Evolutionary conservation across 2,888 invertebrate genomes (phyloP).

Genomic region (Pomacea canaliculata): DNA sequence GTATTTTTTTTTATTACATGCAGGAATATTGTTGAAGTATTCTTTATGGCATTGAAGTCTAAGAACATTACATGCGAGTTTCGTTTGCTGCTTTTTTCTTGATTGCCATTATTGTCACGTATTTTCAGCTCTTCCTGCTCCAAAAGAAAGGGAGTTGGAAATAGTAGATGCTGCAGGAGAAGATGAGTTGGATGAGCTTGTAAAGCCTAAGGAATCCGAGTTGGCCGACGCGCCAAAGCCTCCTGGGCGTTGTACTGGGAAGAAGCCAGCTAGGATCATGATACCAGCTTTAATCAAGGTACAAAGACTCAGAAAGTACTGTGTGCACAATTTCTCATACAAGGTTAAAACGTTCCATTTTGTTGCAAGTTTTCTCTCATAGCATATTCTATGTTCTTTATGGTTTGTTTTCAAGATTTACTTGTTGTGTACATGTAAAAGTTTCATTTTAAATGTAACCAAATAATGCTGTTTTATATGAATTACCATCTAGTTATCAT

Average conservation of each 20-base stretch:
- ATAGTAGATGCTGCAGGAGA: not conserved
- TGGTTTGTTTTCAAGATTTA: too few relatives aligned
- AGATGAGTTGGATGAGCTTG: not conserved
- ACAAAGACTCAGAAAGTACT: not conserved
- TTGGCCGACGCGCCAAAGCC: not conserved
- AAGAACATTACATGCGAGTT: not conserved
- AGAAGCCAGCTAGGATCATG: not conserved
- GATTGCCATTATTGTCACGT: not conserved
- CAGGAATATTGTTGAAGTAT: too few relatives aligned
- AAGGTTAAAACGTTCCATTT: too few relatives aligned
- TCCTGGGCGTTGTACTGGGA: not conserved
- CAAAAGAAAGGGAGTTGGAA: not conserved
- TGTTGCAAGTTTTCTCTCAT: too few relatives aligned
- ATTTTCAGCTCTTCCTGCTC: not conserved
- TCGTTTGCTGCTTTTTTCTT: not conserved
- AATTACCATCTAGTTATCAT: too few relatives aligned
- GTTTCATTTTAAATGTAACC: too few relatives aligned
- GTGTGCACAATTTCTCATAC: too few relatives aligned
- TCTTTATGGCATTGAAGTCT: not conserved
- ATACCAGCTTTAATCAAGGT: not conserved
- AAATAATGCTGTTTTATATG: too few relatives aligned
- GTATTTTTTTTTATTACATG: too few relatives aligned
- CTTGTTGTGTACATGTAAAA: too few relatives aligned
- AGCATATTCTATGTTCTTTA: too few relatives aligned
- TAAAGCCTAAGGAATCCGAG: not conserved